A percentile compares a stretch with the other conserved stretches of the same genome.
Evolutionary conservation across 2,888 invertebrate genomes (phyloP).

Genomic region (Stictocephala bisonia): DNA sequence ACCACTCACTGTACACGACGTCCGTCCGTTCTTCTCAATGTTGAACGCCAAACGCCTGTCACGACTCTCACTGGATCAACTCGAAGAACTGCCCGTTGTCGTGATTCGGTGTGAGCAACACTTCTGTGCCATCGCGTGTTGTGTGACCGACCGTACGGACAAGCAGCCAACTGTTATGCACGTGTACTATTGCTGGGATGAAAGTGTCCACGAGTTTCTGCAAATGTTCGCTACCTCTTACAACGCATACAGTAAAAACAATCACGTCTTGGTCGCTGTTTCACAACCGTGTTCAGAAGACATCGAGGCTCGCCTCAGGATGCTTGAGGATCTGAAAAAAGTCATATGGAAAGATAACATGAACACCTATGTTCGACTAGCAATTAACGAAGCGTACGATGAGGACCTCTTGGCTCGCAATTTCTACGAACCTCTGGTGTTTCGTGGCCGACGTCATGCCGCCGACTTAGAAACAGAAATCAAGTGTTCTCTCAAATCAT

Average conservation of each 20-base stretch:
- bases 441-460: neutral
- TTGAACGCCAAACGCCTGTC: too few relatives aligned
- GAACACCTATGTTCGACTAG: neutral
- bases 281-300: neutral
- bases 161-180: neutral
- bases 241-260: neutral
- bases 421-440: neutral
- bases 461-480: neutral
- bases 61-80: neutral
- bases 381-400: too few relatives aligned
- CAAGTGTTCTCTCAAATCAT: neutral
- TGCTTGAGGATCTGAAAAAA: too few relatives aligned
- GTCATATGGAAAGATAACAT: neutral
- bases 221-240: neutral
- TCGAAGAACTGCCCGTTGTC: neutral
- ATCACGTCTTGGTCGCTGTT: neutral
- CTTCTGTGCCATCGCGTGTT: neutral
- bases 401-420: neutral
- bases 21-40: neutral
- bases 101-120: neutral
- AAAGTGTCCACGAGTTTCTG: neutral
- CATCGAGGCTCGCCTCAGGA: neutral
- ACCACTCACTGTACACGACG: conserved; percentile 3
- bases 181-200: neutral
- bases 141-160: neutral